Conservation (phyloP, 2,113 vertebrate genomes). For the Callipepla squamata region DNA sequence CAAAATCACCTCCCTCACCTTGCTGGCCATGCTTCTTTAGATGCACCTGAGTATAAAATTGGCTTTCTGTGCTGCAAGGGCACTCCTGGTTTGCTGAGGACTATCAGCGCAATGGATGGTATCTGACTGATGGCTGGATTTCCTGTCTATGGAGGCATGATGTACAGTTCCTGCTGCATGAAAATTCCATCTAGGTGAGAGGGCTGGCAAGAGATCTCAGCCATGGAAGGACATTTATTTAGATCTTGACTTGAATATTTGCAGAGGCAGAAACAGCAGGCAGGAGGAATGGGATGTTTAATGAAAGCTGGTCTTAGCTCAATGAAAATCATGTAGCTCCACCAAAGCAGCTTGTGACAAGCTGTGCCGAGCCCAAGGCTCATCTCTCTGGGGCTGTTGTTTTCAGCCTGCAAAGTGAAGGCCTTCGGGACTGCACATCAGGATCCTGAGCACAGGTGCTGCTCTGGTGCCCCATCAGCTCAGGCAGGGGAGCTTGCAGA, state of each 20-base stretch:
- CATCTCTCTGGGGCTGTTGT: neutral
- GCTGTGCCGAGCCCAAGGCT: neutral
- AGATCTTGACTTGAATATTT: neutral
- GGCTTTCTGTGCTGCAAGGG: neutral
- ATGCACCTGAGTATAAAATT: too few relatives aligned
- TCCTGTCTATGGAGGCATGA: neutral
- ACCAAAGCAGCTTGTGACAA: neutral
- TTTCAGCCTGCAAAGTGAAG: neutral
- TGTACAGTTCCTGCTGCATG: neutral
- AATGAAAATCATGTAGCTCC: accelerated
- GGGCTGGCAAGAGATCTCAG: neutral
- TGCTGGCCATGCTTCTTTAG: too few relatives aligned
- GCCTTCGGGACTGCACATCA: neutral
- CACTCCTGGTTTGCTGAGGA: neutral
- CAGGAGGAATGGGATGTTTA: neutral
- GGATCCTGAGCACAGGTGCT: neutral
- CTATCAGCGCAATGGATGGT: accelerated
- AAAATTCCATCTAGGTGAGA: neutral
- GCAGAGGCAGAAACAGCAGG: neutral
- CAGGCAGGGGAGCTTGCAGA: neutral
- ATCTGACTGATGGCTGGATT: neutral
- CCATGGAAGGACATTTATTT: neutral
- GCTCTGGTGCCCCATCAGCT: neutral
- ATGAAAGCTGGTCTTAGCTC: accelerated
- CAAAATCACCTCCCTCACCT: too few relatives aligned